Evolutionary conservation across 2,113 vertebrate genomes (phyloP).

Genomic region (Natator depressus): DNA sequence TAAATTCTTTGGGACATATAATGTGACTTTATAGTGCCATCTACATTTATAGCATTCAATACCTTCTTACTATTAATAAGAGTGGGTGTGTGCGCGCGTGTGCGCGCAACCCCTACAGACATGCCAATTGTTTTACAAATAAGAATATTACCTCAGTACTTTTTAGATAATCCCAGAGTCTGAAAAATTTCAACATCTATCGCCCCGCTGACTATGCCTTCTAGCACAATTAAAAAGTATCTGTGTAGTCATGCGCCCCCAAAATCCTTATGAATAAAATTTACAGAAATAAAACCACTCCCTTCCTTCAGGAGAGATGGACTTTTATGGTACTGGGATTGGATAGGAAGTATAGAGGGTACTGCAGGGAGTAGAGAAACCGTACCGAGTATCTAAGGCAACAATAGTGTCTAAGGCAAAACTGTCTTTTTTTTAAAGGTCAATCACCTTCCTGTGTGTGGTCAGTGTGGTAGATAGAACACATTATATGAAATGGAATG

Average conservation of each 20-base stretch:
- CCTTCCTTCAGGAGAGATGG: not conserved
- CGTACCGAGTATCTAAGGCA: not conserved
- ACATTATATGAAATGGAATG: conserved; percentile 40
- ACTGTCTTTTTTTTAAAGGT: not conserved
- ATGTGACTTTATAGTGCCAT: not conserved
- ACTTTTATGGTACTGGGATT: not conserved
- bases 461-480: not conserved
- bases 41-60: not conserved
- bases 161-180: not conserved
- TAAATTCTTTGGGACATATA: not conserved
- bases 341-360: not conserved
- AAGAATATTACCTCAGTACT: not conserved
- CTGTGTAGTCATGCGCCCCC: not conserved
- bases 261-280: not conserved
- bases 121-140: not conserved
- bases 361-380: conserved; percentile 15
- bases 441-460: conserved; percentile 25
- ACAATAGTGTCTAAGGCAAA: accelerated
- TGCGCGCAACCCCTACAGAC: not conserved
- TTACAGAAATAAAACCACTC: not conserved
- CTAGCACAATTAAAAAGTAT: not conserved
- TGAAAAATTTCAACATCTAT: not conserved
- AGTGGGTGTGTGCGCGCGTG: not conserved
- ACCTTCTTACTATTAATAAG: not conserved
- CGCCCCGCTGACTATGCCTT: not conserved